phyloP scores from a whole-genome alignment of 2,888 invertebrate species.

The Spilosoma lubricipeda region DNA sequence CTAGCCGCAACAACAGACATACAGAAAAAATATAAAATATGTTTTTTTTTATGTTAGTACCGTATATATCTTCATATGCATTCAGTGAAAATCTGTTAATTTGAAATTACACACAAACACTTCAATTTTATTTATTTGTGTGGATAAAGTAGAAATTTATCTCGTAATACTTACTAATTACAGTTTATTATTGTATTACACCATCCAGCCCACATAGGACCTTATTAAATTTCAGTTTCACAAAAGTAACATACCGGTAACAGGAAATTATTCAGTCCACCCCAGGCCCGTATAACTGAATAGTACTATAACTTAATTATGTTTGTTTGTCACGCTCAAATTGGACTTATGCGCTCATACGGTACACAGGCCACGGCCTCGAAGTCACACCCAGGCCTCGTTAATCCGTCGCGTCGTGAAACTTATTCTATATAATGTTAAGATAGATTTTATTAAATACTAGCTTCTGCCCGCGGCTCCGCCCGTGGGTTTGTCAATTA shows the following conservation, averaged over 20 bases:
- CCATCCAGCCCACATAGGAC: background rate
- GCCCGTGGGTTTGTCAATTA: no score
- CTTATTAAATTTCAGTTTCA: background rate
- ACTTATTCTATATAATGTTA: background rate
- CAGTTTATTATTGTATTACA: background rate
- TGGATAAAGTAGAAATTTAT: background rate
- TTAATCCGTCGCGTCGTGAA: background rate
- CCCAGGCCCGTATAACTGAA: slow-evolving; percentile 26
- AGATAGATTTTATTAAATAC: background rate
- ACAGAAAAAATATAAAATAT: no score
- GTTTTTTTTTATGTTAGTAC: no score
- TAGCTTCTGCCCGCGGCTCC: no score
- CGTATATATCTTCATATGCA: no score
- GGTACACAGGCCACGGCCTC: slow-evolving; percentile 3
- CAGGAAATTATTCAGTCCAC: slow-evolving; percentile 12
- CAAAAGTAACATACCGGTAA: background rate
- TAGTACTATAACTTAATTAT: slow-evolving; percentile 32
- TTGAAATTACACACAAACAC: no score
- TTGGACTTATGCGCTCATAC: slow-evolving; percentile 1
- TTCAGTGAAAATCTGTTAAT: no score
- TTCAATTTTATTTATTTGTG: no score
- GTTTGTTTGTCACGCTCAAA: slow-evolving; percentile 31
- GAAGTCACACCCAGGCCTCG: background rate
- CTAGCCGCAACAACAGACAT: no score
- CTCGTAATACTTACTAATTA: background rate